Evolutionary conservation across 2,113 vertebrate species (phyloP).

Genomic region (Antechinus flavipes): DNA sequence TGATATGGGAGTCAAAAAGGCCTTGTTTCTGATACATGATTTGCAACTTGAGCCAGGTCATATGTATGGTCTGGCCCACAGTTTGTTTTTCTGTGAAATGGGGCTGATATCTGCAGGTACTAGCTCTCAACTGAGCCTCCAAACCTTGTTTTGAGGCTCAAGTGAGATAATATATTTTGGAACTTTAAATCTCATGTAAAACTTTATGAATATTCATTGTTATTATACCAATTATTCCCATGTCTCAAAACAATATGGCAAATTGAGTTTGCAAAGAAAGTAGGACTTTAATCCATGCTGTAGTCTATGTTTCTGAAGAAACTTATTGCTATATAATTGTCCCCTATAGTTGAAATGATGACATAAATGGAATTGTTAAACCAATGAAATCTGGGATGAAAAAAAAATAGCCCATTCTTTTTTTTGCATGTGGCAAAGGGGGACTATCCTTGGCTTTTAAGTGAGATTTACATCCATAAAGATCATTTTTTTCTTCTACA

Average conservation of each 20-base stretch:
- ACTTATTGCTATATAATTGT: not conserved
- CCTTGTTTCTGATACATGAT: not conserved
- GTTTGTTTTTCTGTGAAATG: not conserved
- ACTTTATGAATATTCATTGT: not conserved
- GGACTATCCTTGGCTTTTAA: slow-evolving; percentile 22
- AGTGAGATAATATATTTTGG: not conserved
- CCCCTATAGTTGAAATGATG: slow-evolving; percentile 14
- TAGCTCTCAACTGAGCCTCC: not conserved
- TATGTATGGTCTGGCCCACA: not conserved
- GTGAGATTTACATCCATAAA: slow-evolving; percentile 12
- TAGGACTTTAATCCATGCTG: slow-evolving; percentile 10
- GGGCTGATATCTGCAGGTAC: not conserved
- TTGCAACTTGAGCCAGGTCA: not conserved
- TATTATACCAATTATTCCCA: slow-evolving; percentile 45
- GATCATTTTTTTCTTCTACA: not conserved
- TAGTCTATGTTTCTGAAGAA: not conserved
- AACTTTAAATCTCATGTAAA: not conserved
- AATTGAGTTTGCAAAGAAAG: not conserved
- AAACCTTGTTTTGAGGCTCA: not conserved
- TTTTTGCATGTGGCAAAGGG: slow-evolving; percentile 1
- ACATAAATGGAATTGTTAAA: slow-evolving; percentile 29
- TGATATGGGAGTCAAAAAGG: not conserved
- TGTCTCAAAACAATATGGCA: slow-evolving; percentile 46
- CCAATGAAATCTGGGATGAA: not conserved
- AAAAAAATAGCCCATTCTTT: slow-evolving; percentile 17